phyloP scores from a whole-genome alignment of 1,140 invertebrate species.

The Temnothorax longispinosus region DNA sequence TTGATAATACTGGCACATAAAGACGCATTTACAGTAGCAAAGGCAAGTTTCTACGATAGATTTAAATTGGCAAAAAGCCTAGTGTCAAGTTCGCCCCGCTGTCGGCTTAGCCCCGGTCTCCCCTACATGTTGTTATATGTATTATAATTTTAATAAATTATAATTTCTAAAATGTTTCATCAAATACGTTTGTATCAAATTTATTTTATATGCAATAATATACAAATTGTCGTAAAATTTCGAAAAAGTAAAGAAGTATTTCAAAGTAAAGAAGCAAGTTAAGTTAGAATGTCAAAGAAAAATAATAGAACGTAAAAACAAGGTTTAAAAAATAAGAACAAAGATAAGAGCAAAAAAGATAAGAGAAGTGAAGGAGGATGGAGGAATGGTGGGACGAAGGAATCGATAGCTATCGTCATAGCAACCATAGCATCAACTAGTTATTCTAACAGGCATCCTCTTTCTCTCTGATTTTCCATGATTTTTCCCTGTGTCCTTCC shows the following conservation, averaged over 20 bases:
- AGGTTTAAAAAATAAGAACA: neutral
- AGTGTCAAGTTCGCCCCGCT: no score
- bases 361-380: slow-evolving; percentile 22
- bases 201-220: neutral
- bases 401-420: slow-evolving; percentile 80
- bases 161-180: neutral
- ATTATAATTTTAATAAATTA: neutral
- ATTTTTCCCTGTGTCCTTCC: neutral
- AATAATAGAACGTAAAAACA: neutral
- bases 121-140: neutral
- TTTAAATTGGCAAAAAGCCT: no score
- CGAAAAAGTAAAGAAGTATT: neutral
- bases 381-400: slow-evolving; percentile 45
- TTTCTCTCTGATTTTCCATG: slow-evolving; percentile 2
- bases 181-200: neutral
- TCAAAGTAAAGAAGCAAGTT: neutral
- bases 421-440: slow-evolving; percentile 78
- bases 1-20: no score
- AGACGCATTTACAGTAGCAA: no score
- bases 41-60: no score
- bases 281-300: neutral
- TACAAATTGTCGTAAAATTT: neutral
- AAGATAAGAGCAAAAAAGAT: neutral
- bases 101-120: no score
- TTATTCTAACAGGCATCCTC: slow-evolving; percentile 38